phyloP scores from a whole-genome alignment of 2,888 invertebrate genomes.

The Phalera bucephala region DNA sequence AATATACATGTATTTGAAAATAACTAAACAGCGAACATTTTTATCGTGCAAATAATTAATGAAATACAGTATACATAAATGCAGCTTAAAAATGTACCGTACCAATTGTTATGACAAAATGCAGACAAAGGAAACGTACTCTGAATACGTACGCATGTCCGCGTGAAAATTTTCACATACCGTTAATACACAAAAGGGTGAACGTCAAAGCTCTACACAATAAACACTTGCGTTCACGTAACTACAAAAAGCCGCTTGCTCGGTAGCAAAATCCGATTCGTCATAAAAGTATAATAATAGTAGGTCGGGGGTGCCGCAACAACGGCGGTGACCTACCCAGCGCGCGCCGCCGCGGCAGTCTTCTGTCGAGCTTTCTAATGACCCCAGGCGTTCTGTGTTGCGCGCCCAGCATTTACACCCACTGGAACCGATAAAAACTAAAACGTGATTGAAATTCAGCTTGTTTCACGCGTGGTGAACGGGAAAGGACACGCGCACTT shows the following conservation, averaged over 20 bases:
- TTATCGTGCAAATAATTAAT: too few relatives aligned
- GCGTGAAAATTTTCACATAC: slow-evolving; percentile 4
- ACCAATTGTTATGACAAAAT: slow-evolving; percentile 3
- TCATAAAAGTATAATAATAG: slow-evolving; percentile 83
- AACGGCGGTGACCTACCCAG: slow-evolving; percentile 74
- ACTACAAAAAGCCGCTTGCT: slow-evolving; percentile 61
- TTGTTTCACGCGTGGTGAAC: slow-evolving; percentile 58
- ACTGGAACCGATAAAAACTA: slow-evolving; percentile 56
- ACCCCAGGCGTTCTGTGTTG: slow-evolving; percentile 78
- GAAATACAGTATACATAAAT: too few relatives aligned
- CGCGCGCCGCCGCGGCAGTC: slow-evolving; percentile 82
- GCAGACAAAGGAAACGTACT: slow-evolving; percentile 1
- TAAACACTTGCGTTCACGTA: slow-evolving; percentile 50
- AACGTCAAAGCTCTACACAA: slow-evolving; percentile 33
- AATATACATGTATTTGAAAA: too few relatives aligned
- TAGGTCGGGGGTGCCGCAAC: slow-evolving; percentile 79
- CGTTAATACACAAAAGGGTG: slow-evolving; percentile 16
- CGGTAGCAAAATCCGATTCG: slow-evolving; percentile 77
- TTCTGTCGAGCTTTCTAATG: slow-evolving; percentile 79
- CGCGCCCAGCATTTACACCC: slow-evolving; percentile 54
- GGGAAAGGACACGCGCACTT: slow-evolving; percentile 62
- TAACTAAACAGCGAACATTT: too few relatives aligned
- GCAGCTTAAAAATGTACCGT: slow-evolving; percentile 3
- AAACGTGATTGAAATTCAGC: slow-evolving; percentile 54
- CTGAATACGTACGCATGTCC: background rate